Percentiles rank a stretch among this genome's conserved stretches.
phyloP scores from a whole-genome alignment of 2,113 vertebrate species.

The Trematocara macrostoma region DNA sequence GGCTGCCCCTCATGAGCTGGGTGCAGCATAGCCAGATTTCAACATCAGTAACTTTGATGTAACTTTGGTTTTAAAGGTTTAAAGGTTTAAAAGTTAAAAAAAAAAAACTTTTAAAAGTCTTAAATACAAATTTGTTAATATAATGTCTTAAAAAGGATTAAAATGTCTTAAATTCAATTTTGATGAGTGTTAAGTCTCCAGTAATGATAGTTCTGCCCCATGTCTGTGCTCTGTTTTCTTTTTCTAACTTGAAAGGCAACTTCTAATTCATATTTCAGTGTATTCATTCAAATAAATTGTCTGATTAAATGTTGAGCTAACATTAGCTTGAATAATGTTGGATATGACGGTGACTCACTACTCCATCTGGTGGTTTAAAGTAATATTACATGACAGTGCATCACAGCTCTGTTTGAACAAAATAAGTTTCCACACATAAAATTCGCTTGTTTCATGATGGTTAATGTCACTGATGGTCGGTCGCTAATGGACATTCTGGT shows the following conservation, averaged over 20 bases:
- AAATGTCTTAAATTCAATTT: not conserved
- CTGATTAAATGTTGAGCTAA: not conserved
- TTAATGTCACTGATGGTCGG: not conserved
- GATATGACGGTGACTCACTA: not conserved
- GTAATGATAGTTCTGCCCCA: no score
- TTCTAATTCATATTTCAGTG: not conserved
- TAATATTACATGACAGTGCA: not conserved
- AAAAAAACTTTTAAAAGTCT: not conserved
- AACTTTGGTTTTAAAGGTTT: not conserved
- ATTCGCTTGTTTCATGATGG: not conserved
- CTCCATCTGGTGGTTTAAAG: not conserved
- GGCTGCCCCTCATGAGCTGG: not conserved
- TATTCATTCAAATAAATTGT: not conserved
- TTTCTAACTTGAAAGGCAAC: not conserved
- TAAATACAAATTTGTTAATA: not conserved
- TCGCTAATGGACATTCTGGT: not conserved
- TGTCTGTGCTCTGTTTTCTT: not conserved
- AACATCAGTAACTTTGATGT: not conserved
- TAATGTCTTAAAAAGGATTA: not conserved
- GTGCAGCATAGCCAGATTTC: not conserved
- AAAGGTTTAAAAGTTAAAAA: accelerated
- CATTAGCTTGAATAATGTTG: not conserved
- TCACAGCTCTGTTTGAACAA: not conserved
- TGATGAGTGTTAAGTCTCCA: not conserved
- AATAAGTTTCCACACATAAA: not conserved